Evolutionary conservation across 2,888 invertebrate genomes (phyloP).

Genomic region (Gymnoscelis rufifasciata): DNA sequence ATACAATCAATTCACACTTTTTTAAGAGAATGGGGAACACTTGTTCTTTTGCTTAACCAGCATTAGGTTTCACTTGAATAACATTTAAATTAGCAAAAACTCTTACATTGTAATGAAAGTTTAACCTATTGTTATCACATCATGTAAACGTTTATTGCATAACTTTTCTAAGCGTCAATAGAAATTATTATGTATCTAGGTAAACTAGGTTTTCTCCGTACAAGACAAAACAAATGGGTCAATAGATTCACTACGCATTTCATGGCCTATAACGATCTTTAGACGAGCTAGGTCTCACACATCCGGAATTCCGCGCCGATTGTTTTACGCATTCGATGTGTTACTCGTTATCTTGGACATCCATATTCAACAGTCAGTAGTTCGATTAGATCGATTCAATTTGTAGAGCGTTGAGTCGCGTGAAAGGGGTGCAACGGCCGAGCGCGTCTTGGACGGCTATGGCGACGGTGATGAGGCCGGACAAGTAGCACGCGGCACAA

Average conservation of each 20-base stretch:
- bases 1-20: slow-evolving; percentile 26
- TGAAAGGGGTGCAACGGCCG: slow-evolving; percentile 77
- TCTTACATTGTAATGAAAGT: slow-evolving; percentile 22
- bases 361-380: slow-evolving; percentile 56
- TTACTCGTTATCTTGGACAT: slow-evolving; percentile 37
- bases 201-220: slow-evolving; percentile 22
- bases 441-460: slow-evolving; percentile 45
- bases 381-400: slow-evolving; percentile 62
- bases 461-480: slow-evolving; percentile 36
- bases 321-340: slow-evolving; percentile 39
- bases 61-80: slow-evolving; percentile 23
- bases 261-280: slow-evolving; percentile 17
- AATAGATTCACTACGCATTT: slow-evolving; percentile 1
- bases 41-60: slow-evolving; percentile 21
- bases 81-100: slow-evolving; percentile 26
- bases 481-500: slow-evolving; percentile 65
- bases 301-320: slow-evolving; percentile 45
- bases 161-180: slow-evolving; percentile 24
- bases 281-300: slow-evolving; percentile 26
- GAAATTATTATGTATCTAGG: slow-evolving; percentile 22
- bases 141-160: slow-evolving; percentile 21
- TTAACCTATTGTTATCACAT: slow-evolving; percentile 26
- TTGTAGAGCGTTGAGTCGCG: slow-evolving; percentile 74
- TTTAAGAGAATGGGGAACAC: slow-evolving; percentile 26
- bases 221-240: slow-evolving; percentile 7